Evolutionary conservation across 2,888 invertebrate species (phyloP).

Genomic region (Protodeltote pygarga): DNA sequence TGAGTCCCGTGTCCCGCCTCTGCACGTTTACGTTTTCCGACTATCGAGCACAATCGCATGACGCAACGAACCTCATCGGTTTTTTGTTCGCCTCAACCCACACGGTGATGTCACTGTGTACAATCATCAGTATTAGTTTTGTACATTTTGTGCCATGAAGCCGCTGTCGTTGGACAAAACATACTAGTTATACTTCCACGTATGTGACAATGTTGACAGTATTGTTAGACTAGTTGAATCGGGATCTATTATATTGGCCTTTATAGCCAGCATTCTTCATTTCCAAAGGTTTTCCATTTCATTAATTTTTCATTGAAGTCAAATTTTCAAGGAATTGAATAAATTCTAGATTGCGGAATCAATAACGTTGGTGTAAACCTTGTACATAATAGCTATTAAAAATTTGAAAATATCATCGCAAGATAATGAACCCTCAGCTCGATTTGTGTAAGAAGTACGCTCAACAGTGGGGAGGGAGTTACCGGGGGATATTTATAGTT

Average conservation of each 20-base stretch:
- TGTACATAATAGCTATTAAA: conserved; percentile 6
- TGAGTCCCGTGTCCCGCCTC: conserved; percentile 9
- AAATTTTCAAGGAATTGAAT: conserved; percentile 2
- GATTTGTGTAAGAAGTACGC: not conserved
- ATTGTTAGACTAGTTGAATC: conserved; percentile 16
- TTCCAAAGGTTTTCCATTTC: too few relatives aligned
- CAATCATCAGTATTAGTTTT: conserved; percentile 49
- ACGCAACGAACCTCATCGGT: conserved; percentile 62
- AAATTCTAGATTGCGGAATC: conserved; percentile 14
- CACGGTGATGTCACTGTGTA: conserved; percentile 69
- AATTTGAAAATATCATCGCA: not conserved
- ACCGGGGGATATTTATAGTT: not conserved
- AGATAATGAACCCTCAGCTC: not conserved
- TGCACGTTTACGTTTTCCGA: conserved; percentile 54
- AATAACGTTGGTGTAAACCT: conserved; percentile 3
- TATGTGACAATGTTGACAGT: conserved; percentile 8
- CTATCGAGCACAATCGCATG: conserved; percentile 56
- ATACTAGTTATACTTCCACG: conserved; percentile 27
- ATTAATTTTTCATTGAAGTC: too few relatives aligned
- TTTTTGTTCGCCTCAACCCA: conserved; percentile 65
- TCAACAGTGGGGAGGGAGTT: not conserved
- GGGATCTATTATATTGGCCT: conserved; percentile 15
- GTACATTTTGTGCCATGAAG: conserved; percentile 33
- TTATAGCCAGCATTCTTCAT: conserved; percentile 16
- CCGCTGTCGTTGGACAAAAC: conserved; percentile 23